A percentile compares a stretch with the other conserved stretches of the same genome.
Conservation (phyloP, 2,888 invertebrate species). For the Eupithecia pulchellata region DNA sequence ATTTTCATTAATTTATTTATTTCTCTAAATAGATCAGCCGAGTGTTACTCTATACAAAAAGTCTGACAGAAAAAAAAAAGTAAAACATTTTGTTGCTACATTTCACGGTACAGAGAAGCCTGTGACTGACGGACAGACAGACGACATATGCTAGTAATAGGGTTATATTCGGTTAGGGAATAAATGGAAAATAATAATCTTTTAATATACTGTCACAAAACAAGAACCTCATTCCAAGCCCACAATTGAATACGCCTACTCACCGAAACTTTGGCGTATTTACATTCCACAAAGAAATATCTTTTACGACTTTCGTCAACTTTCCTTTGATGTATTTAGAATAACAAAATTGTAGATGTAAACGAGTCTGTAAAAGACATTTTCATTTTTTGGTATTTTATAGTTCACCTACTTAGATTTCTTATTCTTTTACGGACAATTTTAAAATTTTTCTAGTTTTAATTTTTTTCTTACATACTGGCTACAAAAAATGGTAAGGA, state of each 20-base stretch:
- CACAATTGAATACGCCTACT: conserved; percentile 12
- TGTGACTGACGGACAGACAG: not conserved
- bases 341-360: conserved; percentile 34
- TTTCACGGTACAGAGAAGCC: not conserved
- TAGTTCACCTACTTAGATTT: conserved; percentile 4
- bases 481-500: too few relatives aligned
- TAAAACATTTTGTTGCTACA: not conserved
- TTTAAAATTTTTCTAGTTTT: too few relatives aligned
- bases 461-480: too few relatives aligned
- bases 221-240: conserved; percentile 5
- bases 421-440: not conserved
- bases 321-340: conserved; percentile 31
- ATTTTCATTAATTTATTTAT: too few relatives aligned
- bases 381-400: conserved; percentile 7
- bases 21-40: not conserved
- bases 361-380: conserved; percentile 27
- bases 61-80: not conserved
- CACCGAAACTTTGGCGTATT: conserved; percentile 16
- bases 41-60: not conserved
- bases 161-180: not conserved
- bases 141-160: not conserved
- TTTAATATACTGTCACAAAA: conserved; percentile 9
- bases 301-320: conserved; percentile 27
- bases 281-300: conserved; percentile 26
- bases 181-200: too few relatives aligned